Base-by-base conservation (phyloP, 2,888 invertebrate genomes). In the Napeogenes inachia region DNA sequence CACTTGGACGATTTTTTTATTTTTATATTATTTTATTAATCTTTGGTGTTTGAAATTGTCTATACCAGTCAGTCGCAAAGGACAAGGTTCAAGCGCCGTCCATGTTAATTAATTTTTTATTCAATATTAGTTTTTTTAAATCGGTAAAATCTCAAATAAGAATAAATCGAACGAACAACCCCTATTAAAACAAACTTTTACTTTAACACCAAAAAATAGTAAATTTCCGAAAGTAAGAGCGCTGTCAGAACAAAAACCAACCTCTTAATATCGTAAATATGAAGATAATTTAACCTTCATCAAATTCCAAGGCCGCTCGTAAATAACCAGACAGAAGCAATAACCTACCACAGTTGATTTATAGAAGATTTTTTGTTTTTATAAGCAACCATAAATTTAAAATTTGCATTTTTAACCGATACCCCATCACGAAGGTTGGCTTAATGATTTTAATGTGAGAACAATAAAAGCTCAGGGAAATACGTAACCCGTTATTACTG, bases 401-500 rank as follows among this genome's bases (percentile, higher is more conserved):
- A 71, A 71, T 72, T 70, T 70, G 60, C 68, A 70, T 71, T 63
- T 62, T 62, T 60, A 60, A 33, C 54, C 60, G 63, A 61, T 58
- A 56, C 45, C 21, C 55, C 59, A 60, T 66, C 64, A 54, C 66
- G 64, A 65, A 63, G 60, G 56, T 53, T 54, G 8, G 57, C 42
- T 56, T 69, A 63, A 70, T 67, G 67, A 50, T 57, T 64, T 67
- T 67, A 63, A 68, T 65, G 54, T 68, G 66, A 63, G 63, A 62
- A 65, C 61, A 61, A 60, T 60, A 65, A 62, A 63, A 53, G 46
- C 61, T 58, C 59, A 57, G 57, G 54, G 54, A 6, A 47, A 30
- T 60, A 55, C 57, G 63, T 53, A 60, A 59, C 59, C 62, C 12
- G 59, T 69, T 63, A 65, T 70, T 68, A 71, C 60, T 10, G 46